These are phyloP conservation scores for Chaetura pelagica DNA, from an alignment of 2,113 vertebrate genomes.

Conservation along the genomic window DNA sequence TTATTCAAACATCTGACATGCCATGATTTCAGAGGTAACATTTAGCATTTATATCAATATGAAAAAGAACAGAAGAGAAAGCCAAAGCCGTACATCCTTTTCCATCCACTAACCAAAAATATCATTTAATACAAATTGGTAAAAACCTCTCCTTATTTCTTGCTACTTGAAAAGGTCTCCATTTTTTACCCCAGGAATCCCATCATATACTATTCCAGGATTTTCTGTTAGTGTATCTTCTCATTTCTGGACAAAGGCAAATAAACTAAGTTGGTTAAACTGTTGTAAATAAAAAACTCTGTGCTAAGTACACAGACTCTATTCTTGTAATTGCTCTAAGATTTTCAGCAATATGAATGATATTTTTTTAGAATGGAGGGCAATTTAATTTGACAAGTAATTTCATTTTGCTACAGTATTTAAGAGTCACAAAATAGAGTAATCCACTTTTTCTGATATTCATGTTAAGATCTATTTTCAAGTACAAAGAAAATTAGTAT, in stretches of 20 bases:
- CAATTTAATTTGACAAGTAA: background rate
- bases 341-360: background rate
- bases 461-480: background rate
- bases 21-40: background rate
- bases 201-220: background rate
- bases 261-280: background rate
- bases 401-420: conserved; percentile 1
- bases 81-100: background rate
- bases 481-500: background rate
- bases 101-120: background rate
- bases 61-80: conserved; percentile 37
- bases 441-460: background rate
- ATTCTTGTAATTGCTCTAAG: background rate
- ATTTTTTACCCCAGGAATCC: background rate
- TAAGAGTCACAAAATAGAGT: background rate
- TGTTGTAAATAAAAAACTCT: background rate
- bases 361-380: background rate
- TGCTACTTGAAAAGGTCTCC: background rate
- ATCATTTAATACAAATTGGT: background rate
- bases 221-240: background rate
- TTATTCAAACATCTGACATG: background rate
- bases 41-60: background rate
- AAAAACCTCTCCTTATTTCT: background rate
- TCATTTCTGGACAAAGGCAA: background rate
- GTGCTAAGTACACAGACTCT: background rate